Conservation (phyloP, 2,888 invertebrate species). For the Caenorhabditis drosophilae region DNA sequence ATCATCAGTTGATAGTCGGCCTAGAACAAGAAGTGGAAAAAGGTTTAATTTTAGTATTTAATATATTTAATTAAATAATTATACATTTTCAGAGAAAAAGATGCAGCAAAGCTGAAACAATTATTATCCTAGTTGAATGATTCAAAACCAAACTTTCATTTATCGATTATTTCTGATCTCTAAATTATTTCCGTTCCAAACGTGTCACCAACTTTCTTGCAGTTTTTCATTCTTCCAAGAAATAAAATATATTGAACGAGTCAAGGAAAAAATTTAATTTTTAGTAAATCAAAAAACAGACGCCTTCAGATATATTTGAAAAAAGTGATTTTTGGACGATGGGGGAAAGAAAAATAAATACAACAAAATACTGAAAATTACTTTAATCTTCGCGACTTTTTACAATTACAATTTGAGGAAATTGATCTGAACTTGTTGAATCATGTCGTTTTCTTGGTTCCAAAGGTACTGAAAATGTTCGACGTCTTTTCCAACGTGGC, state of each 20-base stretch:
- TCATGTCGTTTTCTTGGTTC: constrained; percentile 18
- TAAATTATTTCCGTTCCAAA: too few relatives aligned
- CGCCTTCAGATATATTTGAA: too few relatives aligned
- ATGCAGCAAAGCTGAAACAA: constrained; percentile 57
- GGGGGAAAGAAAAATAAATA: too few relatives aligned
- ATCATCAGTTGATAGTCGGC: constrained; percentile 18
- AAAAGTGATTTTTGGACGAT: too few relatives aligned
- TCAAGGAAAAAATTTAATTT: too few relatives aligned
- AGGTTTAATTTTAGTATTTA: constrained; percentile 31
- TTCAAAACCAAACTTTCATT: too few relatives aligned
- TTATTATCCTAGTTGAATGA: constrained; percentile 72
- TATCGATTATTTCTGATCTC: too few relatives aligned
- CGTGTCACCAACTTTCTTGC: too few relatives aligned
- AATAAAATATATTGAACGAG: too few relatives aligned
- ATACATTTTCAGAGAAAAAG: constrained; percentile 52
- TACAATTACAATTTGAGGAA: constrained; percentile 7
- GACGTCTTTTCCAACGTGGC: constrained; percentile 19
- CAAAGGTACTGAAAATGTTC: constrained; percentile 29
- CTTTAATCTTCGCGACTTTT: constrained; percentile 4
- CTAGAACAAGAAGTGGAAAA: constrained; percentile 37
- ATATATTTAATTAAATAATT: constrained; percentile 12
- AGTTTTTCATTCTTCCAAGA: too few relatives aligned
- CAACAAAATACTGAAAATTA: too few relatives aligned
- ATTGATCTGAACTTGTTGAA: constrained; percentile 26
- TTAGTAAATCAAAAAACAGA: too few relatives aligned